Conservation (phyloP, 2,113 vertebrate species). For the Procavia capensis region DNA sequence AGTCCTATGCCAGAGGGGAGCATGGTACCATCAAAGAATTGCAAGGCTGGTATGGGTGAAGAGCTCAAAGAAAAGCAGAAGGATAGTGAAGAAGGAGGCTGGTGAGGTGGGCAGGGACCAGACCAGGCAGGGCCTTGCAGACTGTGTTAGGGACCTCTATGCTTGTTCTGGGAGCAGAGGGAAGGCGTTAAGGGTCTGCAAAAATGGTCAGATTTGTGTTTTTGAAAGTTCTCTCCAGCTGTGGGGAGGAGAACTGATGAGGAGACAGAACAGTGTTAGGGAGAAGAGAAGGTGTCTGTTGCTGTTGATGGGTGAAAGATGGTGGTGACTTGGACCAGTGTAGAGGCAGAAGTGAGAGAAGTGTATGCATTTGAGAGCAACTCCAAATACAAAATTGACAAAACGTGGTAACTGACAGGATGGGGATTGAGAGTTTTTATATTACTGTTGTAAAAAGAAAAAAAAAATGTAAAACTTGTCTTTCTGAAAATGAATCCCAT, state of each 20-base stretch:
- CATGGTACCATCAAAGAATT: background rate
- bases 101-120: background rate
- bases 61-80: background rate
- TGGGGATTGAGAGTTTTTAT: background rate
- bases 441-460: background rate
- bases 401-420: background rate
- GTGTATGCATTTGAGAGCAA: background rate
- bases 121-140: background rate
- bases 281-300: background rate
- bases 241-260: background rate
- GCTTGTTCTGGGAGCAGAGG: background rate
- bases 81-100: background rate
- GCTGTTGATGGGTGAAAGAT: background rate
- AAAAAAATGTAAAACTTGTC: background rate
- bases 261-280: too few relatives aligned
- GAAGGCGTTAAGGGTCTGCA: background rate
- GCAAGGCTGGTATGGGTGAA: background rate
- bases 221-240: background rate
- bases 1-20: background rate
- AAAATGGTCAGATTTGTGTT: background rate
- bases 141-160: background rate
- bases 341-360: background rate
- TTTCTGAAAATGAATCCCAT: background rate
- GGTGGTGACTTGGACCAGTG: fast-evolving
- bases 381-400: background rate